Base-by-base conservation (phyloP, 2,113 vertebrate species). In the Chionodraco myersi region DNA sequence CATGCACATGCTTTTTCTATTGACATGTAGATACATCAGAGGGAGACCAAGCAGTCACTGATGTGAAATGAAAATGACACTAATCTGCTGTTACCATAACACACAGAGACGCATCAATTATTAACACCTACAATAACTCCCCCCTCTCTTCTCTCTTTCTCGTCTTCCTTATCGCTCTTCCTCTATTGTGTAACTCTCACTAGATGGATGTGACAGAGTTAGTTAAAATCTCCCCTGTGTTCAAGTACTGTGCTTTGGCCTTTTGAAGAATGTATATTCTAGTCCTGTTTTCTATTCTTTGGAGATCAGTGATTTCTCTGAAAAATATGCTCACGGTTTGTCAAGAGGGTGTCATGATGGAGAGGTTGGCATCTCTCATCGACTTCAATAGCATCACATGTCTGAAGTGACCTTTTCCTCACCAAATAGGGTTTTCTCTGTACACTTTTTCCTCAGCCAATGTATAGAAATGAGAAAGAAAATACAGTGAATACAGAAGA, bases 21-120 rank as follows among this genome's bases (percentile, higher is more conserved):
- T 84, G 88, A 89, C 86, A 79, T 86, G 75, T 34, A 72, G 83
- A 90, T 90, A 91, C 92, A 94, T 92, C 90, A 87, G 80, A 85
- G 79, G 53, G 54, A 77, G 77, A 82, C 85, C 79, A 77, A 88
- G 83, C 62, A 85, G 79, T 84, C 85, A 89, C 63, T 89, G 88
- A 93, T 85, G 84, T 89, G 70, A 91, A 91, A 89, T 86, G 86
- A 92, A 90, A 86, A 90, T 92, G 89, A 92, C 86, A 75, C 87
- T 92, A 88, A 93, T 91, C 85, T 91, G 84, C 84, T 84, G 83
- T 90, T 90, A 87, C 88, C 79, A 88, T 89, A 90, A 91, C 86
- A 91, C 65, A 80, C 77, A 70, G 61, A 68, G 67, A 75, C 54
- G 45, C 78, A 90, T 94, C 58, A 91, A 93, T 92, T 92, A 92